A percentile compares a stretch with the other conserved stretches of the same genome.
Evolutionary conservation across 2,888 invertebrate species (phyloP).

Genomic region (Monochamus alternatus): DNA sequence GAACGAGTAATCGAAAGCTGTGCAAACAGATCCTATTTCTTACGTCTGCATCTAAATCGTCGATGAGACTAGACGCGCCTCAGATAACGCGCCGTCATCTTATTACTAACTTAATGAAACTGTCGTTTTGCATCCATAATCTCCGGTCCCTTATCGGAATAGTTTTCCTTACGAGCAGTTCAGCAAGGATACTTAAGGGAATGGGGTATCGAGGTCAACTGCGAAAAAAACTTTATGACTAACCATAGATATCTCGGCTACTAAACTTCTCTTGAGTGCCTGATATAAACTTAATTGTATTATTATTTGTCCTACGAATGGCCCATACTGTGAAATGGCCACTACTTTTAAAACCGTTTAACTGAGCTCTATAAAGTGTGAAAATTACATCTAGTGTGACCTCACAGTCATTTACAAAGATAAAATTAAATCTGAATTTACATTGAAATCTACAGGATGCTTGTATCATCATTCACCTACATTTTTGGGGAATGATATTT

Average conservation of each 20-base stretch:
- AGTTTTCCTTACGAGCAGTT: conserved; percentile 36
- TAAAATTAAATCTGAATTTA: too few species aligned
- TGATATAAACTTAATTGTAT: conserved; percentile 9
- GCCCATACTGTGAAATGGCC: background rate
- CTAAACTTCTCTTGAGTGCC: conserved; percentile 12
- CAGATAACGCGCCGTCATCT: conserved; percentile 46
- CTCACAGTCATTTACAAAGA: too few species aligned
- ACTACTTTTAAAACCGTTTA: background rate
- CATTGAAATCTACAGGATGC: too few species aligned
- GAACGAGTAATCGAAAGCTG: conserved; percentile 41
- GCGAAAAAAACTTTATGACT: conserved; percentile 18
- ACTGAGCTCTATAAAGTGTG: too few species aligned
- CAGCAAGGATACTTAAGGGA: conserved; percentile 39
- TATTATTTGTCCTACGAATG: too few species aligned
- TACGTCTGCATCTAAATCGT: conserved; percentile 50
- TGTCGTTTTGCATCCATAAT: conserved; percentile 50
- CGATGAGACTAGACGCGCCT: conserved; percentile 44
- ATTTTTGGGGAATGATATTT: too few species aligned
- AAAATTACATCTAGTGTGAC: too few species aligned
- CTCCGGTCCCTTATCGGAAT: conserved; percentile 39
- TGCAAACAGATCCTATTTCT: conserved; percentile 42
- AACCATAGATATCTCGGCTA: conserved; percentile 13
- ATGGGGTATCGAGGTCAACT: conserved; percentile 13
- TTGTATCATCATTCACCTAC: too few species aligned
- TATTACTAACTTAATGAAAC: conserved; percentile 51